Evolutionary conservation across 2,888 invertebrate species (phyloP).

Genomic region (Sipunculus nudus): DNA sequence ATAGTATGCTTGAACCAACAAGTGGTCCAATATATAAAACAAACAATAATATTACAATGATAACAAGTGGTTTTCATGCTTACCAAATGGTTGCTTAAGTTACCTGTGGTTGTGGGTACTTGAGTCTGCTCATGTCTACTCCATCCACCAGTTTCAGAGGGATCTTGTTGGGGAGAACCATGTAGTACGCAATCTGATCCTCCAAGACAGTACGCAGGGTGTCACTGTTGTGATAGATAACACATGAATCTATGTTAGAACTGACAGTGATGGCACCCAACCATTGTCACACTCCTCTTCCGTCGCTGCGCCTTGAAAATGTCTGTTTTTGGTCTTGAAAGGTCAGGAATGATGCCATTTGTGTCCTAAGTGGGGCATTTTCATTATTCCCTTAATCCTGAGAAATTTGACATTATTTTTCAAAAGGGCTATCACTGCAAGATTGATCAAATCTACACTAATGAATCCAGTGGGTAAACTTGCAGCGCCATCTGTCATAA

Average conservation of each 20-base stretch:
- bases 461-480: no score
- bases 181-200: slow-evolving; percentile 89
- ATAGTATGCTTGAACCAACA: neutral
- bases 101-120: slow-evolving; percentile 93
- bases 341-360: no score
- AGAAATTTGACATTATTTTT: no score
- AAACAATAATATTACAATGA: no score
- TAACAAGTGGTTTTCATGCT: no score
- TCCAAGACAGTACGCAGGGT: slow-evolving; percentile 85
- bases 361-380: no score
- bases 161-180: slow-evolving; percentile 96
- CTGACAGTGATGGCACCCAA: slow-evolving; percentile 3
- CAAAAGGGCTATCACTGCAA: no score
- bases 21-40: slow-evolving; percentile 17
- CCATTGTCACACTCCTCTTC: neutral
- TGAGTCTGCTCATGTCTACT: slow-evolving; percentile 81
- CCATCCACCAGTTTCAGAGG: slow-evolving; percentile 87
- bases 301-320: neutral
- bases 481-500: no score
- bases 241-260: slow-evolving; percentile 5
- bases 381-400: no score
- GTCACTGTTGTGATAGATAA: slow-evolving; percentile 74
- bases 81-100: no score
- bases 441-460: no score
- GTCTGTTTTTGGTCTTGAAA: no score